phyloP scores from a whole-genome alignment of 2,113 vertebrate genomes.

The Platysteira castanea region DNA sequence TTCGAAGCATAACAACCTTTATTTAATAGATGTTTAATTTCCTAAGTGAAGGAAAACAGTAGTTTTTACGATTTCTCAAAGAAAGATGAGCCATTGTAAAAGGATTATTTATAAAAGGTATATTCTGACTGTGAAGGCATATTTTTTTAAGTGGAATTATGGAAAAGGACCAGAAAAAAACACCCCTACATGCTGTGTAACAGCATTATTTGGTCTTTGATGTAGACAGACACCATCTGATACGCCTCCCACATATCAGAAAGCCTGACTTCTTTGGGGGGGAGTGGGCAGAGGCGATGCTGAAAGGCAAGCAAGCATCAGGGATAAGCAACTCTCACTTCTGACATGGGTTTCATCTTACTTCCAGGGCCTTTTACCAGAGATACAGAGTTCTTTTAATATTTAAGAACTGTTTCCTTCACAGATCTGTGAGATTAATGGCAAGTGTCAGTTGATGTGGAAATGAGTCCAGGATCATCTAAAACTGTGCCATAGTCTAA shows the following conservation, averaged over 20 bases:
- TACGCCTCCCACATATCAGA: background rate
- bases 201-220: background rate
- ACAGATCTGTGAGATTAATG: background rate
- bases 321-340: background rate
- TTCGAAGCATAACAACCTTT: background rate
- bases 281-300: background rate
- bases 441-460: background rate
- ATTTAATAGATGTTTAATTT: background rate
- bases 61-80: background rate
- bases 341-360: background rate
- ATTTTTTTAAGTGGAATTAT: background rate
- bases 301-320: background rate
- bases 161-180: background rate
- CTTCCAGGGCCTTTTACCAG: background rate
- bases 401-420: background rate
- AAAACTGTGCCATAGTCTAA: slow-evolving; percentile 3
- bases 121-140: background rate
- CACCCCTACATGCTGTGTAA: background rate
- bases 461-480: background rate
- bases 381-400: background rate
- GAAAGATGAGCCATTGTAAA: background rate
- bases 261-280: background rate
- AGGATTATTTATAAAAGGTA: background rate
- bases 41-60: background rate
- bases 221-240: slow-evolving; percentile 28